These are phyloP conservation scores for Labroides dimidiatus DNA, from an alignment of 2,797 vertebrate genomes.

Conservation along the genomic window DNA sequence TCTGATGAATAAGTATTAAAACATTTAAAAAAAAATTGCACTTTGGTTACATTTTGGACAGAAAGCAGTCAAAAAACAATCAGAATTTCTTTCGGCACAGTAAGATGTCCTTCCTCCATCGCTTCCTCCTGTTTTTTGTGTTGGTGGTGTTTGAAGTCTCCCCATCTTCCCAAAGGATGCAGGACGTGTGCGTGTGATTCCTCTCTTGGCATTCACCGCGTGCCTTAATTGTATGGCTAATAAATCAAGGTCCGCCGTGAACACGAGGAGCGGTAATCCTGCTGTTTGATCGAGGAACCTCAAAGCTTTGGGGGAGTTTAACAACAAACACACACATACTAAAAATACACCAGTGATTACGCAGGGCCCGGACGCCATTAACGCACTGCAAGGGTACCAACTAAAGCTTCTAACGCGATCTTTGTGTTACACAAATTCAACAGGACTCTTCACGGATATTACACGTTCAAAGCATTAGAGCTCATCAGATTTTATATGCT, in stretches of 20 bases:
- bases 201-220: conserved; percentile 98
- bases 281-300: conserved; percentile 50
- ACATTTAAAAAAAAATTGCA: too few relatives aligned
- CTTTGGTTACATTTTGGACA: too few relatives aligned
- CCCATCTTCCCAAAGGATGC: conserved; percentile 31
- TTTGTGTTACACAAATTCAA: conserved; percentile 6
- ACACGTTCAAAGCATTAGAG: background rate
- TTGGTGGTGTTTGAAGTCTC: conserved; percentile 28
- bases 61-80: too few relatives aligned
- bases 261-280: conserved; percentile 91
- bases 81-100: background rate
- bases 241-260: conserved; percentile 96
- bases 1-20: too few relatives aligned
- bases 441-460: background rate
- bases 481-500: background rate
- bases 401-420: conserved; percentile 2
- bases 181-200: conserved; percentile 42
- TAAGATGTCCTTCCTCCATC: conserved; percentile 14
- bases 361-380: conserved; percentile 22
- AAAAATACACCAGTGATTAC: conserved; percentile 2
- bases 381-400: background rate
- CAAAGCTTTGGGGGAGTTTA: conserved; percentile 16
- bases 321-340: conserved; percentile 19
- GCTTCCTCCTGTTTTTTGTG: too few relatives aligned
- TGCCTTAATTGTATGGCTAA: conserved; percentile 94